Conservation (phyloP, 1,140 invertebrate genomes). For the Drosophila aff. region DNA sequence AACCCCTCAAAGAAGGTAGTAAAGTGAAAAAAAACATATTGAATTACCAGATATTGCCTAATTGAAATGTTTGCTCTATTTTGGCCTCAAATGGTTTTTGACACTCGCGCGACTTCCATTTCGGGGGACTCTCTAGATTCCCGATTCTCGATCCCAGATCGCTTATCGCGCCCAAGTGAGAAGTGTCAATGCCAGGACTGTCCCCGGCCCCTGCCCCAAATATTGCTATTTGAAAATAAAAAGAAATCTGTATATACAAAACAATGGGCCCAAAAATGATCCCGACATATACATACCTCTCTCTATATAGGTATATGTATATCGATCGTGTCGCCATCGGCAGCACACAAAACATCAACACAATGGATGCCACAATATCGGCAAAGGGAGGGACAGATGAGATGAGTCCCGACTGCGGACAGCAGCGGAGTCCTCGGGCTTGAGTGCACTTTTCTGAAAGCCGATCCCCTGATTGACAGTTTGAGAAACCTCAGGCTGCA, state of each 20-base stretch:
- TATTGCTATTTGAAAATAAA: constrained; percentile 20
- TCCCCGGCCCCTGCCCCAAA: constrained; percentile 8
- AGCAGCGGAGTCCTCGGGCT: constrained; percentile 6
- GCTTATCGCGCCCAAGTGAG: constrained; percentile 58
- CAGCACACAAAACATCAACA: constrained; percentile 56
- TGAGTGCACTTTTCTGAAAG: constrained; percentile 43
- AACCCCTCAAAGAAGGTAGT: neutral
- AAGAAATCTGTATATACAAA: neutral
- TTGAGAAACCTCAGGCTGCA: constrained; percentile 31
- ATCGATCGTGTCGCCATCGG: constrained; percentile 56
- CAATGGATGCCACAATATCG: constrained; percentile 39
- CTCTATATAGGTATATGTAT: constrained; percentile 9
- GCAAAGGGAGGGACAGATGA: constrained; percentile 30
- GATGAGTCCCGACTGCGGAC: constrained; percentile 20
- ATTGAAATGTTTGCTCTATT: constrained; percentile 62
- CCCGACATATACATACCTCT: neutral
- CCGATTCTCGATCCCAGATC: constrained; percentile 14
- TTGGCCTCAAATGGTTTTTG: constrained; percentile 51
- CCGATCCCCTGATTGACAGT: constrained; percentile 50
- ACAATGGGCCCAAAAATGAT: constrained; percentile 43
- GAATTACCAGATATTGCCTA: constrained; percentile 54
- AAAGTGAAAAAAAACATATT: constrained; percentile 26
- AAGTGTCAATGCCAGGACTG: constrained; percentile 56
- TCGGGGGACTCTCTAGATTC: constrained; percentile 9
- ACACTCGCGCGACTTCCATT: constrained; percentile 41